Evolutionary conservation across 2,113 vertebrate species (phyloP).

Genomic region (Propithecus coquereli): DNA sequence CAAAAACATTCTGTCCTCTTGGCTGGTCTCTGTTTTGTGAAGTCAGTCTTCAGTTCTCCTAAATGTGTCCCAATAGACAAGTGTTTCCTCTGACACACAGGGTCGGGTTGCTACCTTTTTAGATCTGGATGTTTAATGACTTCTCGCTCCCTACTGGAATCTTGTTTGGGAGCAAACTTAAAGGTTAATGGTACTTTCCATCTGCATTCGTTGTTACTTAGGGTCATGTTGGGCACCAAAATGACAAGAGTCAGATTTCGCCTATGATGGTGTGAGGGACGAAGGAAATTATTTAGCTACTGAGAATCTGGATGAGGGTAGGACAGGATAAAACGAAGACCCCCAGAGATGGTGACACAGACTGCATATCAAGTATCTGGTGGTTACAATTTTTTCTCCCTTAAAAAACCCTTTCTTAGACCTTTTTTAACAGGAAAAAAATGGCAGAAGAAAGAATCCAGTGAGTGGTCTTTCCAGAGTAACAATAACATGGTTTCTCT

Average conservation of each 20-base stretch:
- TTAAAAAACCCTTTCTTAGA: background rate
- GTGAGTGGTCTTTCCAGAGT: background rate
- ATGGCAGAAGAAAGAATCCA: background rate
- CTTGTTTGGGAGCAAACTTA: background rate
- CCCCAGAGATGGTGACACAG: background rate
- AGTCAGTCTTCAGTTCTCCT: background rate
- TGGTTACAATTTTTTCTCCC: background rate
- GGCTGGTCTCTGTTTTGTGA: background rate
- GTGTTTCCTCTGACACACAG: background rate
- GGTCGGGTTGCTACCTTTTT: background rate
- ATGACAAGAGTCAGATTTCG: background rate
- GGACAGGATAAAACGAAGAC: background rate
- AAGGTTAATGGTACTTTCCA: background rate
- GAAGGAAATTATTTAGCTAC: background rate
- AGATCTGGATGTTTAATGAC: background rate
- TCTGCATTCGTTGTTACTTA: background rate
- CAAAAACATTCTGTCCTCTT: conserved; percentile 9
- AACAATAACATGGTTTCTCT: conserved; percentile 6
- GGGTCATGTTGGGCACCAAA: background rate
- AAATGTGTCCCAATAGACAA: background rate
- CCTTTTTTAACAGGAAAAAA: background rate
- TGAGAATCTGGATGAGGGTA: background rate
- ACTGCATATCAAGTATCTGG: background rate
- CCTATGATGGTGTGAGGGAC: background rate
- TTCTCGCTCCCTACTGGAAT: background rate